These are phyloP conservation scores for Torymus texanus DNA, from an alignment of 2,888 invertebrate species.

Conservation along the genomic window DNA sequence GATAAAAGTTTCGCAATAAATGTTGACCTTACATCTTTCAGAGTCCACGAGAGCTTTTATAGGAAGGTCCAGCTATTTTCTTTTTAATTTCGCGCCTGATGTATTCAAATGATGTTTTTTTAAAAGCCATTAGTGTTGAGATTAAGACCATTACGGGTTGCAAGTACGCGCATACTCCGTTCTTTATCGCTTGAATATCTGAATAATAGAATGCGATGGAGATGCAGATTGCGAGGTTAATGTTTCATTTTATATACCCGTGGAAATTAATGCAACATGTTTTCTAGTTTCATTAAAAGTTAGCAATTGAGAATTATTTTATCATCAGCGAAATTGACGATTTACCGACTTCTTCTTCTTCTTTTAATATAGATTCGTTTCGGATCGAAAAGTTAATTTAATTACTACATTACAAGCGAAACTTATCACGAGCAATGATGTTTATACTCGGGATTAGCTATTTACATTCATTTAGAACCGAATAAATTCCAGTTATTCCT, in stretches of 20 bases:
- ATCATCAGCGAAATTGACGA: not conserved
- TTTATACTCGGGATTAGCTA: no score
- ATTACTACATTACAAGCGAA: no score
- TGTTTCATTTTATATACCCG: constrained; percentile 42
- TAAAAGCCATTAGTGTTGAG: constrained; percentile 36
- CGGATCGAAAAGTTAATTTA: no score
- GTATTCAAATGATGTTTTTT: constrained; percentile 38
- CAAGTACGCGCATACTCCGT: not conserved
- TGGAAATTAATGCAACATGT: constrained; percentile 33
- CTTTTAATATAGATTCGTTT: no score
- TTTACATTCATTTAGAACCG: no score
- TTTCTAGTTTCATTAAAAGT: constrained; percentile 23
- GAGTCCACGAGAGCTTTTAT: no score
- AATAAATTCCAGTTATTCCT: no score
- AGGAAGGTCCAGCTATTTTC: no score
- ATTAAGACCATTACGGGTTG: constrained; percentile 27
- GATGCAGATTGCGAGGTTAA: constrained; percentile 38
- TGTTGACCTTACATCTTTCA: no score
- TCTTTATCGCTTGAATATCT: constrained; percentile 46
- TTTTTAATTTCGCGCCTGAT: constrained; percentile 1
- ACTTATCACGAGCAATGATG: no score
- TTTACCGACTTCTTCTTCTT: no score
- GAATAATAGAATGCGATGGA: constrained; percentile 31
- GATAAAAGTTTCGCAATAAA: no score
- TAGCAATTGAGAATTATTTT: constrained; percentile 5